Percentiles rank a stretch among this genome's conserved stretches.
Evolutionary conservation across 2,797 vertebrate species (phyloP).

Genomic region (Stomatorhinus walkeri): DNA sequence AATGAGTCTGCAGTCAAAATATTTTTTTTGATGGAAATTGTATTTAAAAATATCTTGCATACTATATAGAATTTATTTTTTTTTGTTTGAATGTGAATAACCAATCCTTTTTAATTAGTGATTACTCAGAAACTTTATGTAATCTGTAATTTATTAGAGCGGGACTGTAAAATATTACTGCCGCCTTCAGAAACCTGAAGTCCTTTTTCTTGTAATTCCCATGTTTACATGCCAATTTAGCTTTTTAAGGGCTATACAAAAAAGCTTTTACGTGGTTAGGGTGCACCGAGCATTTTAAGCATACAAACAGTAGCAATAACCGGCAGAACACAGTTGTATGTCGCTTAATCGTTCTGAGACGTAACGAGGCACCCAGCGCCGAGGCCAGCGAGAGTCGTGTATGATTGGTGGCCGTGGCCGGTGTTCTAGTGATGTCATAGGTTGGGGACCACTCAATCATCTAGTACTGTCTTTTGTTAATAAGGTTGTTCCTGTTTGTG

Average conservation of each 20-base stretch:
- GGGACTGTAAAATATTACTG: background rate
- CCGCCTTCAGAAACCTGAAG: slow-evolving; percentile 2
- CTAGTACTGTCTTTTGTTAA: slow-evolving; percentile 45
- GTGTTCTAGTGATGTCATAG: slow-evolving; percentile 35
- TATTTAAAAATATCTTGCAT: slow-evolving; percentile 6
- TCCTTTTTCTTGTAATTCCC: background rate
- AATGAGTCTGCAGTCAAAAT: background rate
- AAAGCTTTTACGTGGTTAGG: slow-evolving; percentile 31
- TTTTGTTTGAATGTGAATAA: background rate
- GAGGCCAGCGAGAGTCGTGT: background rate
- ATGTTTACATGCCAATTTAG: background rate
- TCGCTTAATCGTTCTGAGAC: slow-evolving; percentile 33
- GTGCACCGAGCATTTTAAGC: slow-evolving; percentile 23
- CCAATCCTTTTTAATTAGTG: background rate
- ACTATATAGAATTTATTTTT: background rate
- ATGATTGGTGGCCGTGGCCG: slow-evolving; percentile 26
- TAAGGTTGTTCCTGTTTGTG: slow-evolving; percentile 34
- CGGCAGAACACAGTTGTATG: slow-evolving; percentile 21
- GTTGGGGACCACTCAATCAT: slow-evolving; percentile 31
- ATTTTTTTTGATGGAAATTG: background rate
- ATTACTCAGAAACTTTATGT: slow-evolving; percentile 3
- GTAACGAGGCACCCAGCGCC: background rate
- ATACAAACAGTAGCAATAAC: slow-evolving; percentile 58
- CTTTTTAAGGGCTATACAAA: slow-evolving; percentile 59
- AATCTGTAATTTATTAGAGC: slow-evolving; percentile 20